Evolutionary conservation across 2,113 vertebrate genomes (phyloP), one percentile per base, ranked within the genome.

Genomic region (Chelonoidis abingdonii): DNA sequence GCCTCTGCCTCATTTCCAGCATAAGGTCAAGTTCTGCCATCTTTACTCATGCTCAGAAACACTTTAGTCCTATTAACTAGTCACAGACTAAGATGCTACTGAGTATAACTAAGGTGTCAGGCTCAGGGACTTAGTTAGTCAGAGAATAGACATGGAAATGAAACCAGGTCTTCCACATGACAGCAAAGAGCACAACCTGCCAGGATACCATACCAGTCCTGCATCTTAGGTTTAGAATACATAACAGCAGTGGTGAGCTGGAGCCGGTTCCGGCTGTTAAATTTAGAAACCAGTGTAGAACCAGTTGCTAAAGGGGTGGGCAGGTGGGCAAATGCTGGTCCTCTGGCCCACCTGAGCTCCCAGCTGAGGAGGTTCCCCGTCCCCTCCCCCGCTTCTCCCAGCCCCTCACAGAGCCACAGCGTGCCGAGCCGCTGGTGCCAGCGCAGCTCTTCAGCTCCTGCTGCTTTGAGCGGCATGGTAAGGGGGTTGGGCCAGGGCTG

Each of bases 1-100:
- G n/a, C 78, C 25, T 88, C 21, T 83, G 83, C 72, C 56, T 56
- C 25, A 38, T 47, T 44, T 89, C 89, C 90, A 83, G 80, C n/a
- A 41, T 0, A 0, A 0, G 31, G 59, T 12, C 44, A 53, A 80
- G 47, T 7, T 52, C 72, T 27, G 3, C 44, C 87, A 22, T 29
- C 5, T 52, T 92, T 44, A 22, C 59, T 80, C 4, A 3, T 4
- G 19, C 21, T 78, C 69, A 83, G 69, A 0, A 35, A 8, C 62
- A 22, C 35, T 72, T 72, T 38, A 47, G 3, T 0, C 22, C n/a
- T 38, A 22, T 38, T 24, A n/a, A 86, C 41, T 44, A 83, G 16
- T 53, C 25, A 8, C 3, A 1, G 35, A 24, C 2, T 54, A 56
- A 25, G 2, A 35, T 84, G 10, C 47, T 27, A 16, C 22, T 13